phyloP scores from a whole-genome alignment of 2,797 vertebrate genomes.

The Acipenser oxyrinchus region DNA sequence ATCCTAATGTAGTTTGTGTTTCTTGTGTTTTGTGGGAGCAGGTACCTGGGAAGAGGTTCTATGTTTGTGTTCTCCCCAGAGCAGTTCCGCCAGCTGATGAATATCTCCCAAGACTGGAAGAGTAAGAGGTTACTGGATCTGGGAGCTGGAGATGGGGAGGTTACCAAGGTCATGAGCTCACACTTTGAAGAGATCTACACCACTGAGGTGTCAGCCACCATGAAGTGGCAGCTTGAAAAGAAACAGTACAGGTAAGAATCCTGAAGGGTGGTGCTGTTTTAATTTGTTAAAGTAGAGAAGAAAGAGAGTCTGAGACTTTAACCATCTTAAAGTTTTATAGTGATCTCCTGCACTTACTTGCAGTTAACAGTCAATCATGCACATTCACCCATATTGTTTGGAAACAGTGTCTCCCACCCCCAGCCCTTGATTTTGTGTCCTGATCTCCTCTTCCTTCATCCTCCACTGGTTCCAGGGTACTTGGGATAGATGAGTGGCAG shows the following conservation, averaged over 20 bases:
- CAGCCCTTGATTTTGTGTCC: neutral
- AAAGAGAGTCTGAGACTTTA: too few species aligned
- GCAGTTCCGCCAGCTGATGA: constrained; percentile 82
- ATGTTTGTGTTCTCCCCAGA: constrained; percentile 95
- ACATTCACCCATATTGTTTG: neutral
- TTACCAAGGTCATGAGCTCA: constrained; percentile 86
- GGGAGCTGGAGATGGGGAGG: constrained; percentile 89
- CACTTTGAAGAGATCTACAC: constrained; percentile 87
- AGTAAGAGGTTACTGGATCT: constrained; percentile 82
- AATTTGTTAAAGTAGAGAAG: too few species aligned
- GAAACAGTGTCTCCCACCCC: neutral
- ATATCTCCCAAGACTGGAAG: constrained; percentile 78
- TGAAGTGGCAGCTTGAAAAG: constrained; percentile 95
- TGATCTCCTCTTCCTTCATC: constrained; percentile 12
- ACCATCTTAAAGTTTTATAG: too few species aligned
- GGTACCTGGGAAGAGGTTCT: constrained; percentile 89
- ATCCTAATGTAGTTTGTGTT: neutral
- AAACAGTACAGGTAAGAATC: constrained; percentile 81
- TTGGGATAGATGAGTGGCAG: constrained; percentile 88
- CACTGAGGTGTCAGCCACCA: constrained; percentile 87
- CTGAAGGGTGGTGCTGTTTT: neutral
- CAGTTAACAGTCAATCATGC: neutral
- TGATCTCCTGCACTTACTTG: neutral
- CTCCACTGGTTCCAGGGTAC: constrained; percentile 48
- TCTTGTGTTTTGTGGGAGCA: constrained; percentile 31